A percentile compares a stretch with the other conserved stretches of the same genome.
Conservation (phyloP, 2,888 invertebrate genomes). For the Sycophila texana region DNA sequence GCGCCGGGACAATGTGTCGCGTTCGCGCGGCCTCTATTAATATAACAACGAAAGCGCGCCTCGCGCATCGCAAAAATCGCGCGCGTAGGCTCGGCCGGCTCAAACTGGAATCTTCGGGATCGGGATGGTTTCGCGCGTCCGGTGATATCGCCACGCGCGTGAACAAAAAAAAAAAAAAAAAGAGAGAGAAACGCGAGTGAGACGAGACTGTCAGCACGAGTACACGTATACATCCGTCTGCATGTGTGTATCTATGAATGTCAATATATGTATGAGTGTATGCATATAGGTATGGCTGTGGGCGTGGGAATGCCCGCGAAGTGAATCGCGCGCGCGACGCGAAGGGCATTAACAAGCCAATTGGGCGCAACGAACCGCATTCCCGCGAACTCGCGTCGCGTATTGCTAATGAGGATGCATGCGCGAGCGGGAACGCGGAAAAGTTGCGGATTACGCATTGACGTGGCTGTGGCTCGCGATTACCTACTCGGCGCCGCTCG, state of each 20-base stretch:
- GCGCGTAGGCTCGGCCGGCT: slow-evolving; percentile 1
- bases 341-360: not conserved
- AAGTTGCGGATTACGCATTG: too few relatives aligned
- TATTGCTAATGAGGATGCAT: too few relatives aligned
- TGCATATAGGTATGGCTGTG: too few relatives aligned
- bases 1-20: not conserved
- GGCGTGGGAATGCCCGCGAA: slow-evolving; percentile 1
- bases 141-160: not conserved
- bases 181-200: not conserved
- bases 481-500: too few relatives aligned
- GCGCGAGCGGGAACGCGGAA: too few relatives aligned
- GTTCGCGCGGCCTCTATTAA: not conserved
- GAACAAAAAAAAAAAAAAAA: not conserved
- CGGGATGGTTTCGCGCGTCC: slow-evolving; percentile 11
- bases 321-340: not conserved
- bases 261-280: too few relatives aligned
- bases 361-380: too few relatives aligned
- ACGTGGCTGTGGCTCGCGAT: too few relatives aligned
- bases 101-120: slow-evolving; percentile 47
- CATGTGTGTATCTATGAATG: not conserved
- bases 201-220: not conserved
- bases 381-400: too few relatives aligned
- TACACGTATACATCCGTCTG: not conserved
- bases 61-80: not conserved
- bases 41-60: not conserved